These are phyloP conservation scores for Vicugna pacos DNA, from an alignment of 2,113 vertebrate genomes.

Conservation along the genomic window DNA sequence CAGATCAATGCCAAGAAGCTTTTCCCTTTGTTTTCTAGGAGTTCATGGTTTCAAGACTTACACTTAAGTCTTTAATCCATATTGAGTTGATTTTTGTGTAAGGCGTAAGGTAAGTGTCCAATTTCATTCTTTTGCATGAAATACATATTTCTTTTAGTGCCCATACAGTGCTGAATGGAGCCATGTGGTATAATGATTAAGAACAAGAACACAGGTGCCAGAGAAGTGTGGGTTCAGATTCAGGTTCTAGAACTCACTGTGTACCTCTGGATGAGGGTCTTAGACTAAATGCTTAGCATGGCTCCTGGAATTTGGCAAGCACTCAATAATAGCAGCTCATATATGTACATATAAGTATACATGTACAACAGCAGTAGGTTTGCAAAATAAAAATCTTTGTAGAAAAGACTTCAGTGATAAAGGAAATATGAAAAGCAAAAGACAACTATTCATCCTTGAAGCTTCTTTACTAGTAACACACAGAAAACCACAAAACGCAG, in stretches of 20 bases:
- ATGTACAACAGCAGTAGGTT: background rate
- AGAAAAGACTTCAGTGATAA: background rate
- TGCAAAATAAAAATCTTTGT: slow-evolving; percentile 16
- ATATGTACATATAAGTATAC: background rate
- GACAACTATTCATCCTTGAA: background rate
- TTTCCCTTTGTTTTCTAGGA: background rate
- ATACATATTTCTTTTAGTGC: background rate
- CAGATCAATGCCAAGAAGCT: background rate
- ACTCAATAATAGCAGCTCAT: background rate
- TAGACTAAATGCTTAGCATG: background rate
- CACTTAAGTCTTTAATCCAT: background rate
- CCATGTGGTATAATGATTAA: background rate
- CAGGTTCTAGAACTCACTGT: background rate
- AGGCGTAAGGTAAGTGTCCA: background rate
- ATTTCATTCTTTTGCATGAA: background rate
- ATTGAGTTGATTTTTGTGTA: background rate
- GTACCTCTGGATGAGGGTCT: background rate
- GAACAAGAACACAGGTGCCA: background rate
- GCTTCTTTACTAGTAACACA: background rate
- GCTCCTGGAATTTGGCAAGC: background rate
- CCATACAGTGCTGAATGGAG: background rate
- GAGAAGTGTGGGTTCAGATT: background rate
- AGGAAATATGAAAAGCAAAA: slow-evolving; percentile 42
- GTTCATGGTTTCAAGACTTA: background rate
- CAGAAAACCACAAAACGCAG: background rate